Percentiles rank a stretch among this genome's conserved stretches.
Evolutionary conservation across 2,888 invertebrate genomes (phyloP).

Genomic region (Lepidocyrtoides sp.): DNA sequence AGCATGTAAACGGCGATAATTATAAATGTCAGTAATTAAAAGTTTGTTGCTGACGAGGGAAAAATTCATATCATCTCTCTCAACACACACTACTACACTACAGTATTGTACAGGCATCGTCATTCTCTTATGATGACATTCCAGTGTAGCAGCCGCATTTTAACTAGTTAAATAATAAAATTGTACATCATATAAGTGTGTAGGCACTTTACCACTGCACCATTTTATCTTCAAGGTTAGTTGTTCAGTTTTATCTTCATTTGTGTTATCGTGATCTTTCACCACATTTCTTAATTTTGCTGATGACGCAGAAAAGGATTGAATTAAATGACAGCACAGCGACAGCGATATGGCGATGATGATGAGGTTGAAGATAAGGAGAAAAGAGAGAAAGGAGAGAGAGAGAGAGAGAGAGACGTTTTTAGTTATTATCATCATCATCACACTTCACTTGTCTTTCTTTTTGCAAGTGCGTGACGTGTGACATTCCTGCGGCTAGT

Average conservation of each 20-base stretch:
- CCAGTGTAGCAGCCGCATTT: too few relatives aligned
- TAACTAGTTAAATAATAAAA: too few relatives aligned
- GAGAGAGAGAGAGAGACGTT: too few relatives aligned
- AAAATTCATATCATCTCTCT: too few relatives aligned
- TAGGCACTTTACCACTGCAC: neutral
- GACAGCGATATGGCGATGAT: neutral
- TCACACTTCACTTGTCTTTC: neutral
- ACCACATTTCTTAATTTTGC: neutral
- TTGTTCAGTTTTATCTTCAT: neutral
- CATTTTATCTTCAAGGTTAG: slow-evolving; percentile 4
- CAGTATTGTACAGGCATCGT: too few relatives aligned
- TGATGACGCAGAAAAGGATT: neutral
- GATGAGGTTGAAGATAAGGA: neutral
- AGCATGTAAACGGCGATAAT: neutral
- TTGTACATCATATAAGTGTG: too few relatives aligned
- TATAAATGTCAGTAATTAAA: slow-evolving; percentile 32
- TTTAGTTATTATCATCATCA: neutral
- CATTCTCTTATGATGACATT: too few relatives aligned
- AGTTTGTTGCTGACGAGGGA: slow-evolving; percentile 27
- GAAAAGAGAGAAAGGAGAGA: neutral
- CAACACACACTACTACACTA: too few relatives aligned
- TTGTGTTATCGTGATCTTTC: neutral
- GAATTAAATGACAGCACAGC: slow-evolving; percentile 12
- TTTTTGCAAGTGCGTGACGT: neutral
- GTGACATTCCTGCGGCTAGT: neutral